Evolutionary conservation across 2,113 vertebrate species (phyloP).

Genomic region (Pterocles burchelli): DNA sequence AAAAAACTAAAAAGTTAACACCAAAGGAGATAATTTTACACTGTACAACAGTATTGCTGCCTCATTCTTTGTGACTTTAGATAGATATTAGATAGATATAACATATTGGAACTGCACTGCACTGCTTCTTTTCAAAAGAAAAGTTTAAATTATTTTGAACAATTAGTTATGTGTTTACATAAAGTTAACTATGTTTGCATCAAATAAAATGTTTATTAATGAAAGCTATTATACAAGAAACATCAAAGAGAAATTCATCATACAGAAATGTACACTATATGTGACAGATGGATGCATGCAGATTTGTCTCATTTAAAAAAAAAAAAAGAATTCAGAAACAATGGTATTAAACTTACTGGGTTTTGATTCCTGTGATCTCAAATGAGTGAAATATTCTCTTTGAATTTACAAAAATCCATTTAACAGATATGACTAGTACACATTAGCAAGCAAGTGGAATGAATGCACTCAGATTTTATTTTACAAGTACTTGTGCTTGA

Average conservation of each 20-base stretch:
- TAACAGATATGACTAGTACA: conserved; percentile 82
- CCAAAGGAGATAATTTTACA: conserved; percentile 44
- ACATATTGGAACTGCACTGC: conserved; percentile 37
- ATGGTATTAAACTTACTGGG: conserved; percentile 72
- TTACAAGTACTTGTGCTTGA: conserved; percentile 82
- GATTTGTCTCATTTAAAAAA: conserved; percentile 63
- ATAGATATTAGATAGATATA: conserved; percentile 32
- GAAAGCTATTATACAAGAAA: conserved; percentile 85
- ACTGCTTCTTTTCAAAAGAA: conserved; percentile 63
- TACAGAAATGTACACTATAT: conserved; percentile 81
- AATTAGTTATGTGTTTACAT: conserved; percentile 73
- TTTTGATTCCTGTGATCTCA: conserved; percentile 72
- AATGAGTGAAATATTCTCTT: conserved; percentile 79
- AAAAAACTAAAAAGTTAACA: conserved; percentile 47
- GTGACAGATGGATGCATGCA: conserved; percentile 82
- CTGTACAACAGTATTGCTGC: conserved; percentile 54
- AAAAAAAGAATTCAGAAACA: conserved; percentile 69
- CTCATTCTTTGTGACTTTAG: conserved; percentile 31
- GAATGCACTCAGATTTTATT: conserved; percentile 76
- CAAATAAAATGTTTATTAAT: conserved; percentile 85
- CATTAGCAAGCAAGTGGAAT: conserved; percentile 87
- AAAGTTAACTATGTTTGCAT: conserved; percentile 80
- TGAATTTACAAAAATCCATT: conserved; percentile 89
- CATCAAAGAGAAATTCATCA: conserved; percentile 81
- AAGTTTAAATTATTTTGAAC: conserved; percentile 63